phyloP scores from a whole-genome alignment of 2,888 invertebrate genomes.

The Lutraria lutraria region DNA sequence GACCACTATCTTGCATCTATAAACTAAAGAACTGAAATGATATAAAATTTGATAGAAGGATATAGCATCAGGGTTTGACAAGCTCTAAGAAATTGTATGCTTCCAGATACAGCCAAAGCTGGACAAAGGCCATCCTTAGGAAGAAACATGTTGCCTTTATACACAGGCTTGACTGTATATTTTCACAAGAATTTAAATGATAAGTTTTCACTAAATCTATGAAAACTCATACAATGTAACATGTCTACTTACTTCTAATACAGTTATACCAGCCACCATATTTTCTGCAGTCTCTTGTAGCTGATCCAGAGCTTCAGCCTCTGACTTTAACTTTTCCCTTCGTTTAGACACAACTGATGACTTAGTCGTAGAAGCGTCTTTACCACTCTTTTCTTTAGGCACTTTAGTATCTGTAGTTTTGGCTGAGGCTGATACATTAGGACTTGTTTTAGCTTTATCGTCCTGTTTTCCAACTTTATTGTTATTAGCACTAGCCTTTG shows the following conservation, averaged over 20 bases:
- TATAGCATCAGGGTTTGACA: too few relatives aligned
- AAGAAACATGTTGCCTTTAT: too few relatives aligned
- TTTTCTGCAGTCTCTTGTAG: constrained; percentile 90
- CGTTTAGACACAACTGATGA: constrained; percentile 38
- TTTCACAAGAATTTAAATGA: too few relatives aligned
- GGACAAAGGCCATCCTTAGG: too few relatives aligned
- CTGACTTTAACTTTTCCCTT: constrained; percentile 67
- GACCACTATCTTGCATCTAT: too few relatives aligned
- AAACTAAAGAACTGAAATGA: too few relatives aligned
- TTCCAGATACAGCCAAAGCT: too few relatives aligned
- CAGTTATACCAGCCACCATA: constrained; percentile 91
- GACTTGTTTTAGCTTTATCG: constrained; percentile 13
- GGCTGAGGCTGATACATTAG: constrained; percentile 19
- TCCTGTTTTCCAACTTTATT: constrained; percentile 35
- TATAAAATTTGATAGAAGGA: too few relatives aligned
- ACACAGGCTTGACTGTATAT: too few relatives aligned
- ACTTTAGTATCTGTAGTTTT: constrained; percentile 42
- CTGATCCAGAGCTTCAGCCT: constrained; percentile 75
- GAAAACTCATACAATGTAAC: not conserved
- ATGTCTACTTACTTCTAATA: constrained; percentile 43
- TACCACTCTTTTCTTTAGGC: constrained; percentile 36
- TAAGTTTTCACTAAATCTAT: too few relatives aligned
- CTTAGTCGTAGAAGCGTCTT: constrained; percentile 45
- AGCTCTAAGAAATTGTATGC: too few relatives aligned
- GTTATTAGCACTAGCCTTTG: constrained; percentile 9